phyloP scores from a whole-genome alignment of 2,888 invertebrate genomes.

The Mongoloraphidia duomilia region DNA sequence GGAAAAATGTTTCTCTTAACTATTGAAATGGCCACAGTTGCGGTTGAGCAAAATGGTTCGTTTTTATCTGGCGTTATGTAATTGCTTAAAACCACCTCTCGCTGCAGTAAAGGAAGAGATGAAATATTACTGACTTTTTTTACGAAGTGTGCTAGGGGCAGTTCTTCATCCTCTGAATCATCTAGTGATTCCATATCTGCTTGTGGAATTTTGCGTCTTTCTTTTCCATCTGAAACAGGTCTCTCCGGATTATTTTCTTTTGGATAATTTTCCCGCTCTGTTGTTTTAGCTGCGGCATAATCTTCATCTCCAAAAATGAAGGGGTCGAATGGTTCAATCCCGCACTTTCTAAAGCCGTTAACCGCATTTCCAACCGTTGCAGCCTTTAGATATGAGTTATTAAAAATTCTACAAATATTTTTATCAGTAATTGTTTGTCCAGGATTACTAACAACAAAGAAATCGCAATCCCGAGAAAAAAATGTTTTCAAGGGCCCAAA shows the following conservation, averaged over 20 bases:
- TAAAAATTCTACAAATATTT: conserved; percentile 15
- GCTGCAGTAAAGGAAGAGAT: too few species aligned
- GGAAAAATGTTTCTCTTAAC: too few species aligned
- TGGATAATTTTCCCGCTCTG: conserved; percentile 4
- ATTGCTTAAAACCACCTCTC: too few species aligned
- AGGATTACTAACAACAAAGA: conserved; percentile 16
- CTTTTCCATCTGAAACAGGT: conserved; percentile 4
- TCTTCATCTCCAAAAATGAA: conserved; percentile 9
- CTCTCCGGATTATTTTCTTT: neutral
- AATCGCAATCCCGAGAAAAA: conserved; percentile 15
- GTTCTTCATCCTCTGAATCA: too few species aligned
- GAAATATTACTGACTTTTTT: too few species aligned
- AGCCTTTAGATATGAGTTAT: conserved; percentile 16
- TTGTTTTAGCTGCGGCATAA: conserved; percentile 6
- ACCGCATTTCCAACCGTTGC: conserved; percentile 15
- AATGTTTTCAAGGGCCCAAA: conserved; percentile 18
- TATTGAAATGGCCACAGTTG: too few species aligned
- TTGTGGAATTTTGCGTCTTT: neutral
- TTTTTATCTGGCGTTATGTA: too few species aligned
- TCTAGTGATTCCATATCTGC: too few species aligned
- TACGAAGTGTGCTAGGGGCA: too few species aligned
- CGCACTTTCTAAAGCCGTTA: conserved; percentile 15
- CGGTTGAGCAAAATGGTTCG: too few species aligned
- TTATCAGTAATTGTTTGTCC: conserved; percentile 15
- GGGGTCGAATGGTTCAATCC: conserved; percentile 14